Percentiles rank a stretch among this genome's conserved stretches.
Evolutionary conservation across 37 sponge, comb jelly and placozoan species (phyloP).

Genomic region (Cladorhizidae sp.): DNA sequence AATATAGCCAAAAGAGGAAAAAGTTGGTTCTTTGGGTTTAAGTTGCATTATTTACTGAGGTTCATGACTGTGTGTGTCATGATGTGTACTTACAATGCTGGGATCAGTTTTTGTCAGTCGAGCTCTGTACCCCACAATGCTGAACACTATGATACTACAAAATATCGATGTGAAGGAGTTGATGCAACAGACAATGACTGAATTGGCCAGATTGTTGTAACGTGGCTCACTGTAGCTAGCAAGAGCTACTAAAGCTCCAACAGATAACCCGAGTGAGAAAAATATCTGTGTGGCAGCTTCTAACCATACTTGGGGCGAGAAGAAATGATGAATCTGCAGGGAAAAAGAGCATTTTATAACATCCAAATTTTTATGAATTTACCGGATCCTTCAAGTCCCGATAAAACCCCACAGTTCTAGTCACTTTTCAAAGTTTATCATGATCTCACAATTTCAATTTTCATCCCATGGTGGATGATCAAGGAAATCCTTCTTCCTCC

Average conservation of each 20-base stretch:
- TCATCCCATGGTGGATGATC: too few species aligned
- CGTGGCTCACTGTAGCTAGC: constrained; percentile 84
- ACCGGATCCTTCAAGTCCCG: too few species aligned
- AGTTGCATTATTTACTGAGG: too few species aligned
- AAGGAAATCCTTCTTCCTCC: too few species aligned
- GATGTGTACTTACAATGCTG: constrained; percentile 35
- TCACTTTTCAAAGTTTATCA: too few species aligned
- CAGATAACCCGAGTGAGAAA: constrained; percentile 89
- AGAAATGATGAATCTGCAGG: constrained; percentile 20
- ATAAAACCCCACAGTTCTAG: too few species aligned
- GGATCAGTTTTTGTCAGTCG: constrained; percentile 20
- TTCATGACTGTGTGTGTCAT: too few species aligned
- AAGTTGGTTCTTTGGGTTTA: too few species aligned
- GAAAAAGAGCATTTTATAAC: too few species aligned
- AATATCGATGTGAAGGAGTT: constrained; percentile 91
- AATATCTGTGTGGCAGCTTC: constrained; percentile 98
- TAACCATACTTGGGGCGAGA: constrained; percentile 84
- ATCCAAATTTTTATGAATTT: too few species aligned
- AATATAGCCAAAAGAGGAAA: too few species aligned
- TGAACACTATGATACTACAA: constrained; percentile 84
- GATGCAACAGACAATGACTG: constrained; percentile 77
- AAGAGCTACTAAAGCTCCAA: constrained; percentile 89
- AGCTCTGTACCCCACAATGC: constrained; percentile 87
- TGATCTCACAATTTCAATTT: too few species aligned
- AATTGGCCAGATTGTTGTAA: constrained; percentile 69